Base-by-base conservation (phyloP, 2,113 vertebrate species). In the Argyrosomus japonicus region DNA sequence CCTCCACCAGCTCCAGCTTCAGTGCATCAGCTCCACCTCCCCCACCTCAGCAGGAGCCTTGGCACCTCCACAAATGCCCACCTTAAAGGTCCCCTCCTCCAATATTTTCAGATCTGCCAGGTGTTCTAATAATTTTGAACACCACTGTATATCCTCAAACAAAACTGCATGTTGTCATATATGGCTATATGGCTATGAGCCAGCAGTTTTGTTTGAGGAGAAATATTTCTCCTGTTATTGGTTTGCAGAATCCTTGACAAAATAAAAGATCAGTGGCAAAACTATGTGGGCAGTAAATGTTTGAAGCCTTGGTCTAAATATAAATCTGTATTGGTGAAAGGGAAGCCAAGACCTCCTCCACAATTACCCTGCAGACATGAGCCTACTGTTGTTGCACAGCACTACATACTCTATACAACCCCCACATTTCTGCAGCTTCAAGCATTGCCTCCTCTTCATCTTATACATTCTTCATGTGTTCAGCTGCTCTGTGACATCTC, bases 341-440 rank as follows among this genome's bases (percentile, higher is more conserved):
- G 25, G 68, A 27, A 77, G 74, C 63, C 74, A 68, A 77, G 58
- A 67, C 50, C 68, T 71, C 81, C 81, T 51, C 81, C 81, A 83
- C 81, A 72, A 45, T 17, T 58, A 43, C 68, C 81, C 81, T 47
- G 40, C 27, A 57, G 81, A 68, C 67, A 40, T 57, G 9, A 72
- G 74, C 51, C 9, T 0, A 56, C 25, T 27, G 25, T 27, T 2
- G 48, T 40, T 32, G 54, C 57, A 69, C 17, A 68, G 54, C 29
- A 3, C n/a, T 40, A 6, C 50, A 19, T 1, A 1, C 47, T 8
- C 27, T 13, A 14, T 11, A 43, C 7, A 58, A 53, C 75, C 47
- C 51, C 36, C 36, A 27, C 50, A 45, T 27, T 45, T 29, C 50
- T 29, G 32, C 17, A 56, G 61, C 61, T 65, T 45, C 21, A 21